A percentile compares a stretch with the other conserved stretches of the same genome.
Evolutionary conservation across 2,113 vertebrate species (phyloP).

Genomic region (Oreochromis spilurus): DNA sequence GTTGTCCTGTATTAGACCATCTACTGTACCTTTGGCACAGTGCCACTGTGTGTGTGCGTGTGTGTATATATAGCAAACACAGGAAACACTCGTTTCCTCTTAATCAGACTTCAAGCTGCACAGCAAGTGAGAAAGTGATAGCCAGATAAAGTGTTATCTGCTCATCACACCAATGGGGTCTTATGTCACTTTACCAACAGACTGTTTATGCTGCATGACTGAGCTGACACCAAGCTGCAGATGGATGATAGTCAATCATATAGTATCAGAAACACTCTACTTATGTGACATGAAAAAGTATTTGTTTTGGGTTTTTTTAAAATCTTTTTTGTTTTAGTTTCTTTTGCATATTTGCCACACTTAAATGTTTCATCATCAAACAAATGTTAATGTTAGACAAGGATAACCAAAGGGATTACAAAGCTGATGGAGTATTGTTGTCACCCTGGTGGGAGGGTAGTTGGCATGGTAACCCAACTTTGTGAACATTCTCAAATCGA

Average conservation of each 20-base stretch:
- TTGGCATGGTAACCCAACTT: background rate
- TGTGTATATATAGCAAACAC: background rate
- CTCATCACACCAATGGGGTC: background rate
- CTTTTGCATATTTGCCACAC: background rate
- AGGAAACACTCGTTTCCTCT: background rate
- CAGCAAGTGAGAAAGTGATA: background rate
- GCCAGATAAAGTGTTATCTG: background rate
- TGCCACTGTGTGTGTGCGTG: background rate
- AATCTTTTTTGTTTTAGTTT: background rate
- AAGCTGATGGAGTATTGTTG: background rate
- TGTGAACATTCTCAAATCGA: background rate
- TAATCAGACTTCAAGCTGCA: background rate
- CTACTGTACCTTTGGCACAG: constrained; percentile 18
- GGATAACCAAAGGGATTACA: background rate
- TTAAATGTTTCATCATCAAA: background rate
- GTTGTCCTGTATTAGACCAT: constrained; percentile 39
- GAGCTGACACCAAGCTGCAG: background rate
- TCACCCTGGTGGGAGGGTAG: background rate
- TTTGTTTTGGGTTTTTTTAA: background rate
- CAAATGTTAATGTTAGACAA: background rate
- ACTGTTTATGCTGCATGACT: background rate
- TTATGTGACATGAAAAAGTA: background rate
- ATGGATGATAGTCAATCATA: background rate
- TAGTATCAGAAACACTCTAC: background rate
- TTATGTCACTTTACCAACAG: background rate